A percentile compares a stretch with the other conserved stretches of the same genome.
These are phyloP conservation scores for Chaenocephalus aceratus DNA, from an alignment of 2,113 vertebrate genomes.

Conservation along the genomic window DNA sequence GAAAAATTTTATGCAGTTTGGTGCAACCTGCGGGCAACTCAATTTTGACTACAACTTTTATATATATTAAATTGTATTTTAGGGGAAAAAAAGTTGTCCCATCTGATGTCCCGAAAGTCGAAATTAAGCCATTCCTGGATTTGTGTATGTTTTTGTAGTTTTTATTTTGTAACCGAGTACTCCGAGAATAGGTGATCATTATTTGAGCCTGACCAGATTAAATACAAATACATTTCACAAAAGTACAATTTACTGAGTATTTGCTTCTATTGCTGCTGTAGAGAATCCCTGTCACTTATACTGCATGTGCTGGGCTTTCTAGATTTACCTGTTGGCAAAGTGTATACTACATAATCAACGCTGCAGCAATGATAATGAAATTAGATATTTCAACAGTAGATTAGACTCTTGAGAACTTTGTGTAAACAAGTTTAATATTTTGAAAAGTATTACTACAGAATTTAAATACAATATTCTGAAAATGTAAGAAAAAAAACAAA, in stretches of 20 bases:
- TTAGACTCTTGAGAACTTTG: neutral
- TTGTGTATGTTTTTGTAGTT: neutral
- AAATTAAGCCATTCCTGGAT: no score
- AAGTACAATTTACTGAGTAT: neutral
- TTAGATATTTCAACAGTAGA: neutral
- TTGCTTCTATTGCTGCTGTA: neutral
- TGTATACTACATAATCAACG: neutral
- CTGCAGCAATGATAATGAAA: neutral
- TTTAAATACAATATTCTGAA: slow-evolving; percentile 76
- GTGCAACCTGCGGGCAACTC: neutral
- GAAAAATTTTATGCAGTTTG: neutral
- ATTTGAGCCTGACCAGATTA: neutral
- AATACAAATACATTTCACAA: neutral
- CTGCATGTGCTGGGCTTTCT: neutral
- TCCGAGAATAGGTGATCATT: neutral
- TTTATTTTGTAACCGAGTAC: neutral
- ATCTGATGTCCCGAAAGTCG: no score
- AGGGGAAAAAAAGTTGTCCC: no score
- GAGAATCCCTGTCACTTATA: neutral
- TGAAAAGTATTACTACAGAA: slow-evolving; percentile 68
- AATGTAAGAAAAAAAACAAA: slow-evolving; percentile 42
- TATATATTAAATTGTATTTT: no score
- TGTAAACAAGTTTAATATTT: slow-evolving; percentile 69
- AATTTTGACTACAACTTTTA: no score
- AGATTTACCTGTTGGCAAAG: slow-evolving; percentile 19